Conservation (phyloP, 2,797 vertebrate genomes). For the Hozukius guyotensis region DNA sequence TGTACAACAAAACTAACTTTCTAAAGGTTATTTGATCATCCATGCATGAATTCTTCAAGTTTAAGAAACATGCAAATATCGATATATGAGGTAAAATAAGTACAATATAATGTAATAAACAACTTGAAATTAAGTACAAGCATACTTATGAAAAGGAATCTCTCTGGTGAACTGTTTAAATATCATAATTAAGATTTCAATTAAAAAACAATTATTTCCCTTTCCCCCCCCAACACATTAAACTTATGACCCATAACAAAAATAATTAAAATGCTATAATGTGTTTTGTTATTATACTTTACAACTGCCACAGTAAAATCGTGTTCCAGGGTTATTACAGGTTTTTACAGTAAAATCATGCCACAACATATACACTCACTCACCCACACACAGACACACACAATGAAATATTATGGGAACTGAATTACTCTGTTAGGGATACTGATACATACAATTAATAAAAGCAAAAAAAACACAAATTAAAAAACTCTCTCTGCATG, state of each 20-base stretch:
- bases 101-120: neutral
- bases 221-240: neutral
- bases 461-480: neutral
- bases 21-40: neutral
- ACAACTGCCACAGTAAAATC: neutral
- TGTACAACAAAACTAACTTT: neutral
- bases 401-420: neutral
- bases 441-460: neutral
- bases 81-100: neutral
- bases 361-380: neutral
- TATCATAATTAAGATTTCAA: conserved; percentile 2
- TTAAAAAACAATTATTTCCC: neutral
- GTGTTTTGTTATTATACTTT: neutral
- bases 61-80: neutral
- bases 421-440: neutral
- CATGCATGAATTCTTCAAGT: neutral
- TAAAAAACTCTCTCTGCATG: neutral
- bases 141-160: neutral
- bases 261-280: neutral
- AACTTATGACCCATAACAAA: neutral
- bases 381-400: neutral
- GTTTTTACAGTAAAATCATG: neutral
- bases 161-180: neutral
- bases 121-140: neutral
- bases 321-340: neutral